These are phyloP conservation scores for Dasyornis broadbenti DNA, from an alignment of 2,113 vertebrate genomes.

Conservation along the genomic window DNA sequence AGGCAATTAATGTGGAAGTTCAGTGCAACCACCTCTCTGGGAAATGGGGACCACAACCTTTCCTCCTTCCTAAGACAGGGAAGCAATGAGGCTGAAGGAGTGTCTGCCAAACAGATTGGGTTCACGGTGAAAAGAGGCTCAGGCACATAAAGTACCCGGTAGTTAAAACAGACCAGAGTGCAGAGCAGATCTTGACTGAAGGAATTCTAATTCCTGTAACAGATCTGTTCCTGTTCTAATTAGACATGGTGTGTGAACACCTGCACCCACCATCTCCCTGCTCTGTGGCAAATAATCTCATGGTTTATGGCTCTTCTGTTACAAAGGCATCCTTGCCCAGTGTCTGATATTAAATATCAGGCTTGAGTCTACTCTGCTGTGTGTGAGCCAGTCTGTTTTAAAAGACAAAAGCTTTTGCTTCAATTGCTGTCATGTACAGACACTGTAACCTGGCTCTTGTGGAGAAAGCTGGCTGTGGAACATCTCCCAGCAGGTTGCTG, in stretches of 20 bases:
- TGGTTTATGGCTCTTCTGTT: background rate
- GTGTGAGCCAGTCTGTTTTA: conserved; percentile 12
- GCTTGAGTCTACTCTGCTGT: background rate
- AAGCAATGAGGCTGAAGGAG: background rate
- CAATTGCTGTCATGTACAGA: conserved; percentile 18
- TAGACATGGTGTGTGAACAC: background rate
- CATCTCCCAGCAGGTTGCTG: conserved; percentile 50
- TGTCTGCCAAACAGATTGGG: background rate
- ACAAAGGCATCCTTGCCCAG: background rate
- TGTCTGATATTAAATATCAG: background rate
- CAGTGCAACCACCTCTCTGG: background rate
- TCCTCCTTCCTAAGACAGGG: background rate
- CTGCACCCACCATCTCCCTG: background rate
- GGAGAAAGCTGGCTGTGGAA: conserved; percentile 54
- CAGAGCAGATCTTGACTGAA: background rate
- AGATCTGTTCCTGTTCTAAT: background rate
- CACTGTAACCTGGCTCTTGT: conserved; percentile 39
- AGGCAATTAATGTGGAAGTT: background rate
- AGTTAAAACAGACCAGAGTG: background rate
- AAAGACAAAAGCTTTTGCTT: conserved; percentile 51
- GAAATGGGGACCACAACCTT: background rate
- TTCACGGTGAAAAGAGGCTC: background rate
- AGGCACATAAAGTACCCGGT: background rate
- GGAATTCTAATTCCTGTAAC: background rate
- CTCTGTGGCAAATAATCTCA: background rate